Evolutionary conservation across 1,140 invertebrate genomes (phyloP), one percentile per base, ranked within the genome.

Genomic region (Diachasmimorpha longicaudata): DNA sequence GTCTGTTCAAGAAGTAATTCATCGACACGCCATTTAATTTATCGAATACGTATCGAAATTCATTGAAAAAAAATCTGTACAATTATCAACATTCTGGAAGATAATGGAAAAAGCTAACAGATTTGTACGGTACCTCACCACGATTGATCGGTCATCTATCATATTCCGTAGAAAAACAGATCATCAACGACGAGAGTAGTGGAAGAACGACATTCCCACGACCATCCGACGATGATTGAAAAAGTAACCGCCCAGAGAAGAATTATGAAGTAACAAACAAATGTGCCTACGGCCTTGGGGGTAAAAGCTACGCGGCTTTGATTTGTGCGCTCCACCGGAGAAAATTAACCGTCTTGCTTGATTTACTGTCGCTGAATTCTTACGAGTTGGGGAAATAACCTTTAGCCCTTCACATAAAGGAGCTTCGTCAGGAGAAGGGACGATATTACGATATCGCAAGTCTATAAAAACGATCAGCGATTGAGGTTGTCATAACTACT

Each of bases 231-330:
- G 55, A 69, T 72, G 42, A 68, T 72, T 39, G 68, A 31, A 74
- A 70, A 71, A 74, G 58, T 46, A 76, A 52, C 55, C 16, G 46
- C 44, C 58, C 58, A 63, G 23, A 8, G 58, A 63, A 14, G 21
- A 25, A 63, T 63, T 85, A 85, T 83, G 80, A 84, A 84, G 83
- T 85, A 82, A 85, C 85, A 85, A 82, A 85, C 85, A 85, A 85
- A 84, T 80, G 78, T 79, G 78, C 79, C 58, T 63, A 8, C 13
- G 21, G 21, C 58, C 58, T 23, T 63, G 36, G 14, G 36, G 36
- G 25, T 14, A 66, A 66, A 66, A 19, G 25, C 25, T 21, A 66
- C 23, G 21, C 5, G 63, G 66, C 66, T 68, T 36, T 42, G 39
- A 68, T 68, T 68, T 68, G 66, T 68, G 31, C 66, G 14, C n/a